phyloP scores from a whole-genome alignment of 2,888 invertebrate species.

The Phortica magna region DNA sequence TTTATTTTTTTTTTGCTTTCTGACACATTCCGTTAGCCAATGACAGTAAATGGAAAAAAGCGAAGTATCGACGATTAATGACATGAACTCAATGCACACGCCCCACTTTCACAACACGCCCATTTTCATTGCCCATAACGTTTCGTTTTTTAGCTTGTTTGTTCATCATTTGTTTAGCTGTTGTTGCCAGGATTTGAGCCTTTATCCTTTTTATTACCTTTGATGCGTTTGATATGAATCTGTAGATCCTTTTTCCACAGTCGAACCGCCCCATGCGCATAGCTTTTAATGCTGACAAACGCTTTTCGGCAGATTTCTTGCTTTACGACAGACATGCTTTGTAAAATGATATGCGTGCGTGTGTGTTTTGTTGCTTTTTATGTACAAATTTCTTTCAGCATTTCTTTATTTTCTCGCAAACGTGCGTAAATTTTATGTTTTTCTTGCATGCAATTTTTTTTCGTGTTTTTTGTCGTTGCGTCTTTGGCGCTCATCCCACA shows the following conservation, averaged over 20 bases:
- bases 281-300: slow-evolving; percentile 22
- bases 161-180: slow-evolving; percentile 12
- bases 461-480: not conserved
- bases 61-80: too few relatives aligned
- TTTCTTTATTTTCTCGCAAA: slow-evolving; percentile 11
- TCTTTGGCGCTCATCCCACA: not conserved
- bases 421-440: slow-evolving; percentile 18
- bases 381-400: not conserved
- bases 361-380: not conserved
- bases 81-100: not conserved
- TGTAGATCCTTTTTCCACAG: not conserved
- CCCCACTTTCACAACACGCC: not conserved
- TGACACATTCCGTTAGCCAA: not conserved
- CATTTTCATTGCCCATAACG: not conserved
- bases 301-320: slow-evolving; percentile 22
- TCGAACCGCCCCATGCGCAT: not conserved
- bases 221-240: not conserved
- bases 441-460: slow-evolving; percentile 22
- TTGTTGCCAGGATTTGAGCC: not conserved
- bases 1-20: not conserved
- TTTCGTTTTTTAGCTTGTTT: not conserved
- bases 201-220: slow-evolving; percentile 24
- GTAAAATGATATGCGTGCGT: not conserved
- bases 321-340: not conserved
- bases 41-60: not conserved